Conservation (phyloP, 1,140 invertebrate species). For the Zaprionus camerounensis region DNA sequence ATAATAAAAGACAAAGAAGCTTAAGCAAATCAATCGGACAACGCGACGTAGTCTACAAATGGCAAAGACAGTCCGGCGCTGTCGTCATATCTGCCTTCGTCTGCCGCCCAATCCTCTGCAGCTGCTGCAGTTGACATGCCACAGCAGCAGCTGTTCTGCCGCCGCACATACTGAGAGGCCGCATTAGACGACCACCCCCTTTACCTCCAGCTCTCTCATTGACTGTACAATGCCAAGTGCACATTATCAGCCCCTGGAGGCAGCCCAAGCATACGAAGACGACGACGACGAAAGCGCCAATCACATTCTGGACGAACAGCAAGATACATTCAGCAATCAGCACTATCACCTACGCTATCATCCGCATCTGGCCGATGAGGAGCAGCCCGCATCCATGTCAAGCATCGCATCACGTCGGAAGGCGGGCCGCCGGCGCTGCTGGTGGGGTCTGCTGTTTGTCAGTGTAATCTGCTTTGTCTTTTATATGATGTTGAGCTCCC, state of each 20-base stretch:
- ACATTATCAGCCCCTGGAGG: slow-evolving; percentile 65
- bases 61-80: slow-evolving; percentile 43
- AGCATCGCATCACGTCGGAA: slow-evolving; percentile 20
- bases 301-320: background rate
- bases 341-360: slow-evolving; percentile 34
- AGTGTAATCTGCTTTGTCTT: slow-evolving; percentile 30
- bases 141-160: slow-evolving; percentile 15
- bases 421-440: slow-evolving; percentile 32
- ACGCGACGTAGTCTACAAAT: slow-evolving; percentile 48
- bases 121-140: slow-evolving; percentile 26
- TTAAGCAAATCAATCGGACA: no score
- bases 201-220: background rate
- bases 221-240: slow-evolving; percentile 67
- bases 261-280: slow-evolving; percentile 49
- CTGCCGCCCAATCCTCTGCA: slow-evolving; percentile 21
- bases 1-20: background rate
- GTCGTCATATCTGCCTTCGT: slow-evolving; percentile 29
- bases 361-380: slow-evolving; percentile 17
- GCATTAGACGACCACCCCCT: background rate
- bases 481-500: slow-evolving; percentile 56
- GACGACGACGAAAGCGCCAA: slow-evolving; percentile 40
- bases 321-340: slow-evolving; percentile 19
- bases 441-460: slow-evolving; percentile 26
- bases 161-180: background rate
- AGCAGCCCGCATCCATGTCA: background rate